Percentiles rank a stretch among this genome's conserved stretches.
Evolutionary conservation across 2,888 invertebrate genomes (phyloP).

Genomic region (Anagyrus pseudococci): DNA sequence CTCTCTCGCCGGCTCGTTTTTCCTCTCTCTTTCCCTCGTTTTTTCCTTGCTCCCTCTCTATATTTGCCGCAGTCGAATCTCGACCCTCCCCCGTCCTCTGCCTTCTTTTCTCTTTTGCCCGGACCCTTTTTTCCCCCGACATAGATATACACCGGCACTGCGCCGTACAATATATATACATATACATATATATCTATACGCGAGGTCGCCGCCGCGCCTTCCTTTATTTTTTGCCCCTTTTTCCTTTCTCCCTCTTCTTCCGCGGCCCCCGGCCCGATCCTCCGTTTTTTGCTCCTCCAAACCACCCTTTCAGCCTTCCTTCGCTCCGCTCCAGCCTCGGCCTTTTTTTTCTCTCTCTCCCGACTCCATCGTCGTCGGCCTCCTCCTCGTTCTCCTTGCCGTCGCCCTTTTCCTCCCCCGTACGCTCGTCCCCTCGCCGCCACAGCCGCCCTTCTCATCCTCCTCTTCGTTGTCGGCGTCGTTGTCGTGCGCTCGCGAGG

Average conservation of each 20-base stretch:
- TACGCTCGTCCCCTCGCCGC: not conserved
- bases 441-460: slow-evolving; percentile 5
- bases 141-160: no score
- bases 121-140: slow-evolving; percentile 19
- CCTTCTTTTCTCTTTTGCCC: slow-evolving; percentile 24
- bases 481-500: no score
- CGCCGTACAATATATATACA: no score
- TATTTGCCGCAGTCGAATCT: slow-evolving; percentile 29
- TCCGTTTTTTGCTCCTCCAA: not conserved
- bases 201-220: not conserved
- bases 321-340: no score
- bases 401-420: slow-evolving; percentile 2
- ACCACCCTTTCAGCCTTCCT: not conserved
- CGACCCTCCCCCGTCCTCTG: no score
- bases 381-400: not conserved
- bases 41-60: not conserved
- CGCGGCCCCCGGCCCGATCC: not conserved
- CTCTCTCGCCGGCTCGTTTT: no score
- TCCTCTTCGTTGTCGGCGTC: not conserved
- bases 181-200: not conserved
- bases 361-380: not conserved
- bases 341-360: slow-evolving; percentile 2
- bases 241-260: not conserved
- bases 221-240: slow-evolving; percentile 1
- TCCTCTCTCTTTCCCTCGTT: slow-evolving; percentile 17